Conservation (phyloP, 2,113 vertebrate species). For the Theristicus caerulescens region DNA sequence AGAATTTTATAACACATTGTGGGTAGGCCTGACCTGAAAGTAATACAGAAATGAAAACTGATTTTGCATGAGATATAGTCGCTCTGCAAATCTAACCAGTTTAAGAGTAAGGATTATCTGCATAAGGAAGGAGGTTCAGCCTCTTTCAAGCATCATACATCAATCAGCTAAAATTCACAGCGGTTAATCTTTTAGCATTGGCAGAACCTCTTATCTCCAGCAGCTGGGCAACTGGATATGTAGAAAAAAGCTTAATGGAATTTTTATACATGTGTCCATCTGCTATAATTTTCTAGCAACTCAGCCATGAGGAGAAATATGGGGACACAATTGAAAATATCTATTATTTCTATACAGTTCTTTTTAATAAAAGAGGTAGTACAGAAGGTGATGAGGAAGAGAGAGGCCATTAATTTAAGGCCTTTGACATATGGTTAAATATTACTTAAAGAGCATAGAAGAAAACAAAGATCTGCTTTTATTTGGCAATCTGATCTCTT, state of each 20-base stretch:
- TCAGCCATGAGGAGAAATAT: neutral
- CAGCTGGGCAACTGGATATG: neutral
- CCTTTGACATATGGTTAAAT: neutral
- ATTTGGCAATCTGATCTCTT: neutral
- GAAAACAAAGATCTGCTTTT: neutral
- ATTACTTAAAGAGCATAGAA: neutral
- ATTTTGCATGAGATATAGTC: neutral
- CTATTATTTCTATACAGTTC: neutral
- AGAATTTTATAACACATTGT: neutral
- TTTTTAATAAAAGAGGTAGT: neutral
- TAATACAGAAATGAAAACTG: neutral
- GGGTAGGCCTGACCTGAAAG: neutral
- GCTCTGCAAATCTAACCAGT: neutral
- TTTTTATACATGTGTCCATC: neutral
- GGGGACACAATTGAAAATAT: neutral
- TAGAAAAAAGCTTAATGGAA: constrained; percentile 5
- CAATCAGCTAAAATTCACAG: constrained; percentile 39
- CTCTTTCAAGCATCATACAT: constrained; percentile 11
- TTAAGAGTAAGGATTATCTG: constrained; percentile 18
- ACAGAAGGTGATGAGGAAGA: neutral
- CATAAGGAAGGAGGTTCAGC: neutral
- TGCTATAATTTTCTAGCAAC: neutral
- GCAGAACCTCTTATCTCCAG: constrained; percentile 32
- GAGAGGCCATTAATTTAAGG: neutral
- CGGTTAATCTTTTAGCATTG: constrained; percentile 6